A percentile compares a stretch with the other conserved stretches of the same genome.
phyloP scores from a whole-genome alignment of 2,113 vertebrate genomes.

The Calonectris borealis region DNA sequence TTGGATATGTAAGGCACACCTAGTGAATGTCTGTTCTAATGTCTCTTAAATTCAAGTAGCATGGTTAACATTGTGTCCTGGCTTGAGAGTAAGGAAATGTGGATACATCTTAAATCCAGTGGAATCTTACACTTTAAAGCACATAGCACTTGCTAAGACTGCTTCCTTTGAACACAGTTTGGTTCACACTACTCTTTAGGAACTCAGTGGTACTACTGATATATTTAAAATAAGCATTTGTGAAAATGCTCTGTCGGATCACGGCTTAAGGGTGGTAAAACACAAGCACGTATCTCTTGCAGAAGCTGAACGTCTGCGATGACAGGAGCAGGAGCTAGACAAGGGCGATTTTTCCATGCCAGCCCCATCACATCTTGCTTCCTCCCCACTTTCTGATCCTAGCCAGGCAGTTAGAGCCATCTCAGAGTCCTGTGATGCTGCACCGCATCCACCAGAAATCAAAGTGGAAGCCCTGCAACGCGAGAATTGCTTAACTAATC shows the following conservation, averaged over 20 bases:
- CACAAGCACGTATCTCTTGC: background rate
- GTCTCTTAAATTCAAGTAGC: background rate
- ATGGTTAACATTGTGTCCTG: background rate
- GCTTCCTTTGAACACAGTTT: background rate
- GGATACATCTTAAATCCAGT: background rate
- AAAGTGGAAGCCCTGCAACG: background rate
- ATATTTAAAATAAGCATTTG: background rate
- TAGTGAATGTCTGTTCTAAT: background rate
- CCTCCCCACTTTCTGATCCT: background rate
- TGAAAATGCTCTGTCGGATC: background rate
- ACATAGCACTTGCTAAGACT: background rate
- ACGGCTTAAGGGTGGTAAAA: background rate
- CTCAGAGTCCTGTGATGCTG: background rate
- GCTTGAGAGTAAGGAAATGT: background rate
- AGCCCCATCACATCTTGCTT: background rate
- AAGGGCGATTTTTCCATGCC: background rate
- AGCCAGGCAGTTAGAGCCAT: background rate
- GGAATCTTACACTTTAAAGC: background rate
- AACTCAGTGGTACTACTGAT: background rate
- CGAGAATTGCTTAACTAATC: background rate
- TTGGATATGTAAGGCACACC: background rate
- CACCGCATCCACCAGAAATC: background rate
- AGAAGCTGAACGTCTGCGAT: background rate
- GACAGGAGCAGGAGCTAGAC: background rate
- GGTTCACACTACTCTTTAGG: background rate